A percentile compares a stretch with the other conserved stretches of the same genome.
Conservation (phyloP, 1,140 invertebrate species). For the Drosophila bifasciata region DNA sequence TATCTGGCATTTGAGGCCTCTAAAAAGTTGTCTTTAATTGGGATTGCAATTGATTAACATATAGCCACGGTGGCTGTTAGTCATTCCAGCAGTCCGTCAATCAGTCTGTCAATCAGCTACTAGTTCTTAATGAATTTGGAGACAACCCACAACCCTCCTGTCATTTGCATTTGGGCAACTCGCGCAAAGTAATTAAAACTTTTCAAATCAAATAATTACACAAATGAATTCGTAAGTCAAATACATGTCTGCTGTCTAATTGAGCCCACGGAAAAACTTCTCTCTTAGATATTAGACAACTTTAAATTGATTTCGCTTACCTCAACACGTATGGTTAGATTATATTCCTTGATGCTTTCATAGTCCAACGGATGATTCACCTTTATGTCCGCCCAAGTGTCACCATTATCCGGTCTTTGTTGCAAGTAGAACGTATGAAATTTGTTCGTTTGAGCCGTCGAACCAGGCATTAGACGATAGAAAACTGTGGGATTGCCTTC, state of each 20-base stretch:
- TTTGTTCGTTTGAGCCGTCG: conserved; percentile 97
- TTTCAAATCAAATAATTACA: conserved; percentile 81
- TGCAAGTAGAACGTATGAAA: conserved; percentile 97
- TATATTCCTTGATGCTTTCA: conserved; percentile 97
- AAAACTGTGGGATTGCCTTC: conserved; percentile 97
- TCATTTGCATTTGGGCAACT: conserved; percentile 49
- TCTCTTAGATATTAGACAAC: conserved; percentile 17
- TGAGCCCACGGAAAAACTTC: conserved; percentile 55
- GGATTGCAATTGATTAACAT: conserved; percentile 64
- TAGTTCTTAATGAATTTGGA: conserved; percentile 48
- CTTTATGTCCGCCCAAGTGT: conserved; percentile 97
- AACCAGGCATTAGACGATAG: conserved; percentile 96
- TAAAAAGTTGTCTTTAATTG: conserved; percentile 64
- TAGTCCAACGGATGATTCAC: conserved; percentile 98
- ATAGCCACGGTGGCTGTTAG: conserved; percentile 33
- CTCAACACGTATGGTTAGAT: conserved; percentile 97
- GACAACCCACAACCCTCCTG: conserved; percentile 6
- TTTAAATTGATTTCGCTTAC: conserved; percentile 86
- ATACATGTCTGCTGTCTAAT: conserved; percentile 68
- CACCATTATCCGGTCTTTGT: conserved; percentile 94
- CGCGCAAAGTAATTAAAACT: conserved; percentile 80
- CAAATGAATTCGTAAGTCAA: conserved; percentile 73
- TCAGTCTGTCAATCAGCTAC: conserved; percentile 27
- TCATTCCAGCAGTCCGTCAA: conserved; percentile 13
- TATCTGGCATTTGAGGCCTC: conserved; percentile 43